Conservation (phyloP, 2,888 invertebrate species). For the Trisateles emortualis region DNA sequence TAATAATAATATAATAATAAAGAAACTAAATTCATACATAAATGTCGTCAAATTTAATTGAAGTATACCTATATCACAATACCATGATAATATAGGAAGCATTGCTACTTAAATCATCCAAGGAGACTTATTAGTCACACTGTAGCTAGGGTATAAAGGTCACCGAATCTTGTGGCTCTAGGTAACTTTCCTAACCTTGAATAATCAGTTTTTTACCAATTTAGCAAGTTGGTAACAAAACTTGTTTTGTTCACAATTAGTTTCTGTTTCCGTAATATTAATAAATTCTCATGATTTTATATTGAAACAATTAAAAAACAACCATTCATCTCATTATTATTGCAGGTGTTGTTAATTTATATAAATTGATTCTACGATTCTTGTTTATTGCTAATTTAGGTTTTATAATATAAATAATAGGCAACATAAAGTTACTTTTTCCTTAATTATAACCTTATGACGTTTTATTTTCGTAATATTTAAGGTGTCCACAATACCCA, state of each 20-base stretch:
- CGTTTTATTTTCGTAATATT: too few relatives aligned
- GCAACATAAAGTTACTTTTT: slow-evolving; percentile 29
- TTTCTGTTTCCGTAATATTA: slow-evolving; percentile 46
- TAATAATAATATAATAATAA: too few relatives aligned
- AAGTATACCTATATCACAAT: not conserved
- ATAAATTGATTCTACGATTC: slow-evolving; percentile 57
- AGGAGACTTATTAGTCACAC: slow-evolving; percentile 29
- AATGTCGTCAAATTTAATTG: not conserved
- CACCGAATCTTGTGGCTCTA: slow-evolving; percentile 36
- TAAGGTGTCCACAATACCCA: too few relatives aligned
- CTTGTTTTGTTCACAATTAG: slow-evolving; percentile 44
- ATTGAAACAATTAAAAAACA: slow-evolving; percentile 56
- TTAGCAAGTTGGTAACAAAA: slow-evolving; percentile 53
- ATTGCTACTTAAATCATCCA: slow-evolving; percentile 11
- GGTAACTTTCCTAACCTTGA: slow-evolving; percentile 67
- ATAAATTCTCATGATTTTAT: slow-evolving; percentile 33
- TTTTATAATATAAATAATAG: slow-evolving; percentile 27
- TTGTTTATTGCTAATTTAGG: slow-evolving; percentile 36
- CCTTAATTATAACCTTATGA: too few relatives aligned
- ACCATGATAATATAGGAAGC: slow-evolving; percentile 8
- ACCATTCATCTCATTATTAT: slow-evolving; percentile 53
- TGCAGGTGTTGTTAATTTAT: slow-evolving; percentile 74
- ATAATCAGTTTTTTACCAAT: slow-evolving; percentile 49
- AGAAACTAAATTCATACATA: not conserved
- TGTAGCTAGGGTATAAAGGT: slow-evolving; percentile 35